These are phyloP conservation scores for Eristalis pertinax DNA, from an alignment of 2,888 invertebrate genomes.

Conservation along the genomic window DNA sequence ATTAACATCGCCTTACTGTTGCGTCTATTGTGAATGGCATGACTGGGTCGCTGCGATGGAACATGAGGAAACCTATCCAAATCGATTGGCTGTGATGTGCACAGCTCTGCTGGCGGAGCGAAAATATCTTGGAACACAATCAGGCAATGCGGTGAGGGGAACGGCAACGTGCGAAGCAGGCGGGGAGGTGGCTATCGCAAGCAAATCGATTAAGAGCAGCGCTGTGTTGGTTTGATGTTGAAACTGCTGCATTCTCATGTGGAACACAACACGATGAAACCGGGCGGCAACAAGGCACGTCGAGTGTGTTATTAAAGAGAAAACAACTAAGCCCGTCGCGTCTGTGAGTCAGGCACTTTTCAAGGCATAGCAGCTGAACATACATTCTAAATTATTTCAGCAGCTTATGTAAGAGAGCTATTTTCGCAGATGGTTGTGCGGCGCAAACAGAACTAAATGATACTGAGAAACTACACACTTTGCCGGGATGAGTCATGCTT, in stretches of 20 bases:
- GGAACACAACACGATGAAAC: conserved; percentile 5
- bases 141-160: background rate
- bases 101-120: conserved; percentile 8
- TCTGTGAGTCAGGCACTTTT: conserved; percentile 10
- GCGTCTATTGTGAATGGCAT: conserved; percentile 44
- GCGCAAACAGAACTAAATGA: conserved; percentile 19
- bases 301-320: conserved; percentile 17
- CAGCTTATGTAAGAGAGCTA: conserved; percentile 34
- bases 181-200: background rate
- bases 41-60: conserved; percentile 17
- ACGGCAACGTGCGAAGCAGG: background rate
- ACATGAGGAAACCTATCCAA: conserved; percentile 17
- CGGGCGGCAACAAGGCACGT: background rate
- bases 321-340: conserved; percentile 10
- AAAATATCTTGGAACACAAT: conserved; percentile 24
- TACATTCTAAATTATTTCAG: conserved; percentile 35
- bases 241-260: conserved; percentile 11
- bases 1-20: conserved; percentile 6
- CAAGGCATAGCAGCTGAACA: conserved; percentile 24
- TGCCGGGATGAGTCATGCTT: background rate
- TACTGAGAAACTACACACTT: conserved; percentile 3
- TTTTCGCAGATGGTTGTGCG: conserved; percentile 17
- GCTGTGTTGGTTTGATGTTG: conserved; percentile 30
- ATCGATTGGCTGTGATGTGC: conserved; percentile 17
- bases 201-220: conserved; percentile 36